Evolutionary conservation across 2,888 invertebrate genomes (phyloP).

Genomic region (Orthosia cruda): DNA sequence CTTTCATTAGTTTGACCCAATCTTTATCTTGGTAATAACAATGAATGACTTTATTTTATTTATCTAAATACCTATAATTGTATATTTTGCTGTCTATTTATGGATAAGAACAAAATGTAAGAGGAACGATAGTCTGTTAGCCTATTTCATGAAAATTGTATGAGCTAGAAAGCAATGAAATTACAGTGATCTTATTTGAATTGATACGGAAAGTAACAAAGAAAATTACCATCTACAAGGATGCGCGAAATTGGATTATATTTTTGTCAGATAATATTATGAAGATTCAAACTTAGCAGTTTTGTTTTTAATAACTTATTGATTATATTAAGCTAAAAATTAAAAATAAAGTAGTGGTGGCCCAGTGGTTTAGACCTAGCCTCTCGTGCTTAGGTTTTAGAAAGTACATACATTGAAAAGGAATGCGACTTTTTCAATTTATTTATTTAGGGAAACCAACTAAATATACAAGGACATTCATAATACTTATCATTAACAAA

Average conservation of each 20-base stretch:
- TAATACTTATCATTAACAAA: too few species aligned
- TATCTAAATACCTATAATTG: background rate
- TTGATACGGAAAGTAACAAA: slow-evolving; percentile 78
- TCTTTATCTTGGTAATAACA: background rate
- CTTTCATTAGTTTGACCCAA: background rate
- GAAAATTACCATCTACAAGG: slow-evolving; percentile 75
- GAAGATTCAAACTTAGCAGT: background rate
- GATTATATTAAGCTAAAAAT: background rate
- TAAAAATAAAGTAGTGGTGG: background rate
- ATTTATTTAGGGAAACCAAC: too few species aligned
- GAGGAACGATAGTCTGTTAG: slow-evolving; percentile 46
- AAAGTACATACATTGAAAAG: too few species aligned
- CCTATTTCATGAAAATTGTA: slow-evolving; percentile 72
- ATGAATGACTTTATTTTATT: background rate
- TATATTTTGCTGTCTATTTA: background rate
- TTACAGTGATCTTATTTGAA: slow-evolving; percentile 78
- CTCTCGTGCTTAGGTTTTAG: too few species aligned
- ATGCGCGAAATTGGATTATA: slow-evolving; percentile 58
- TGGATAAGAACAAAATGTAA: slow-evolving; percentile 26
- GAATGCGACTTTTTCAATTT: too few species aligned
- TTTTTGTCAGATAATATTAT: background rate
- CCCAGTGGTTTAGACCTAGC: too few species aligned
- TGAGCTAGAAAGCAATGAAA: slow-evolving; percentile 73
- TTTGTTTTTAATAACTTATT: background rate
- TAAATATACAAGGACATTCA: too few species aligned